Conservation (phyloP, 1,140 invertebrate species). For the Papilio polytes region DNA sequence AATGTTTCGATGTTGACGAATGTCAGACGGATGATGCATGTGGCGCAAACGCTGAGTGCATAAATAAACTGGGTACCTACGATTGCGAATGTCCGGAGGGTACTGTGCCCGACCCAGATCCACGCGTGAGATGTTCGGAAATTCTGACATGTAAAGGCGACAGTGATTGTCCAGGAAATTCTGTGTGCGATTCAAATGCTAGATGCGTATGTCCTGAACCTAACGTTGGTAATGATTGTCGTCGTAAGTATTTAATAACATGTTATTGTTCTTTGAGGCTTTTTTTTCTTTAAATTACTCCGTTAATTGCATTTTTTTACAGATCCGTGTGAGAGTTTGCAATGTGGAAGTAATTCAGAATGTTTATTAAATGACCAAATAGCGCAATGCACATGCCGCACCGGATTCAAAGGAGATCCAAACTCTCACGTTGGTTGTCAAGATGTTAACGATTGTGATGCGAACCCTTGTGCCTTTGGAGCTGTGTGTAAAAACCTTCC, state of each 20-base stretch:
- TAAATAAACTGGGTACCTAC: slow-evolving; percentile 91
- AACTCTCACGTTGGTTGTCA: slow-evolving; percentile 89
- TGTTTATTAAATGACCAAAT: slow-evolving; percentile 93
- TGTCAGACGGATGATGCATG: slow-evolving; percentile 87
- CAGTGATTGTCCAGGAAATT: slow-evolving; percentile 94
- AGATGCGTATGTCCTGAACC: slow-evolving; percentile 95
- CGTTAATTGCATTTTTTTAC: slow-evolving; percentile 49
- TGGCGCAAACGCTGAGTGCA: slow-evolving; percentile 91
- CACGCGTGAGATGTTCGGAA: slow-evolving; percentile 90
- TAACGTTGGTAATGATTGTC: slow-evolving; percentile 95
- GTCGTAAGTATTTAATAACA: slow-evolving; percentile 87
- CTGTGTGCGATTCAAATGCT: slow-evolving; percentile 91
- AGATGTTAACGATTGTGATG: slow-evolving; percentile 94
- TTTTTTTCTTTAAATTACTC: slow-evolving; percentile 37
- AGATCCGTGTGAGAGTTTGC: slow-evolving; percentile 95
- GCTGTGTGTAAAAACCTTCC: slow-evolving; percentile 95
- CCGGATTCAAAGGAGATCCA: slow-evolving; percentile 89
- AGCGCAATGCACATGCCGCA: slow-evolving; percentile 92
- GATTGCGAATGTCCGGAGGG: slow-evolving; percentile 92
- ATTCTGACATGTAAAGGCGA: slow-evolving; percentile 90
- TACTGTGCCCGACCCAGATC: slow-evolving; percentile 92
- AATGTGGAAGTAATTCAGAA: slow-evolving; percentile 94
- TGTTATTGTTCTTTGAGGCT: slow-evolving; percentile 21
- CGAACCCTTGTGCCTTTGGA: slow-evolving; percentile 90
- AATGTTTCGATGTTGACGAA: slow-evolving; percentile 94